A percentile compares a stretch with the other conserved stretches of the same genome.
These are phyloP conservation scores for Hirundo rustica DNA, from an alignment of 2,797 vertebrate genomes.

Conservation along the genomic window DNA sequence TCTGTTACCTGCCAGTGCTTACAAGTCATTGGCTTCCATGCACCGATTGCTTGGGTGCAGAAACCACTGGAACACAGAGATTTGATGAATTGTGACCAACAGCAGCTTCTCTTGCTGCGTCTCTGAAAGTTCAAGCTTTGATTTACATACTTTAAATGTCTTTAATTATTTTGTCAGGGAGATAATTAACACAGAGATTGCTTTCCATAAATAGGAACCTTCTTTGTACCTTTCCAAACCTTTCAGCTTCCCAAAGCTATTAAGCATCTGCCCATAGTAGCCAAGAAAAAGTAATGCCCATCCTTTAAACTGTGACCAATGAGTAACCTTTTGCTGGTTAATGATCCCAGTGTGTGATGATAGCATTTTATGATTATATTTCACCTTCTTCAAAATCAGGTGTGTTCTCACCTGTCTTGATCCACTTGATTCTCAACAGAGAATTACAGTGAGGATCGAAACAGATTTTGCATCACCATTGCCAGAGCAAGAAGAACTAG, in stretches of 20 bases:
- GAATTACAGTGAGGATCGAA: background rate
- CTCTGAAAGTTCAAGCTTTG: background rate
- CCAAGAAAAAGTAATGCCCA: background rate
- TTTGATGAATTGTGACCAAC: background rate
- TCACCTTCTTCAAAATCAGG: background rate
- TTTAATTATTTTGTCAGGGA: constrained; percentile 8
- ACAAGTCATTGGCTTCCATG: background rate
- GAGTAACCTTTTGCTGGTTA: background rate
- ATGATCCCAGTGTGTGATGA: background rate
- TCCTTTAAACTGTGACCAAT: background rate
- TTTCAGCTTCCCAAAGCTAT: background rate
- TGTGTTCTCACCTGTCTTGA: background rate
- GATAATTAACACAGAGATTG: background rate
- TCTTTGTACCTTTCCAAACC: background rate
- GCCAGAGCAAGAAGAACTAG: background rate
- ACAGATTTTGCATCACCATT: background rate
- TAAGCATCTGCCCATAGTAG: background rate
- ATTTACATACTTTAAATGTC: constrained; percentile 11
- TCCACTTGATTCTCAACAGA: background rate
- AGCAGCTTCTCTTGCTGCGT: background rate
- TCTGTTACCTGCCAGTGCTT: background rate
- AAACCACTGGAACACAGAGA: background rate
- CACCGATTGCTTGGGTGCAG: background rate
- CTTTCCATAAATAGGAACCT: background rate
- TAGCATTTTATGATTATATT: background rate